These are phyloP conservation scores for Raja brachyura DNA, from an alignment of 2,113 vertebrate species.

Conservation along the genomic window DNA sequence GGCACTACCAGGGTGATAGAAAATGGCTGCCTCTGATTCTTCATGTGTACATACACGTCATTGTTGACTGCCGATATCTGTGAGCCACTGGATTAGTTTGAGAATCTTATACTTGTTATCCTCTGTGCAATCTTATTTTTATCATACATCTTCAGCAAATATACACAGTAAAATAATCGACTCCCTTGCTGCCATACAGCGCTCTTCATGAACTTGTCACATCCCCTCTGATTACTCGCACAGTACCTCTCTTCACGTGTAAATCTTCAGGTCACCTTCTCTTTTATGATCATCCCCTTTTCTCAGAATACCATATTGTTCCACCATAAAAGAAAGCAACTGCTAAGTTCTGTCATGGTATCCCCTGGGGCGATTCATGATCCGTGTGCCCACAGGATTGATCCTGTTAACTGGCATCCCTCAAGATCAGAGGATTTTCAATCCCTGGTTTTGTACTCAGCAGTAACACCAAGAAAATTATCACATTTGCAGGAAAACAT, in stretches of 20 bases:
- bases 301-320: background rate
- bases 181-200: background rate
- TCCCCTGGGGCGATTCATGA: background rate
- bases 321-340: background rate
- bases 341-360: background rate
- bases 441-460: background rate
- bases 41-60: background rate
- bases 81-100: background rate
- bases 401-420: background rate
- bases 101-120: background rate
- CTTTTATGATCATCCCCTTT: background rate
- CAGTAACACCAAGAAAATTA: slow-evolving; percentile 3
- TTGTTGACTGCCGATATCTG: background rate
- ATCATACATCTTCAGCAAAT: background rate
- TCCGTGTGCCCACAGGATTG: background rate
- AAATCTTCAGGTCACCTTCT: background rate
- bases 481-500: background rate
- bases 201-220: background rate
- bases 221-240: background rate
- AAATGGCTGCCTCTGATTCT: background rate
- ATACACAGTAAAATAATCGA: background rate
- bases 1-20: background rate
- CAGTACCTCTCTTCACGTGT: background rate
- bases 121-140: background rate
- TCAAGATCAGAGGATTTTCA: slow-evolving; percentile 18